phyloP scores from a whole-genome alignment of 2,888 invertebrate species.

The Lypha dubia region DNA sequence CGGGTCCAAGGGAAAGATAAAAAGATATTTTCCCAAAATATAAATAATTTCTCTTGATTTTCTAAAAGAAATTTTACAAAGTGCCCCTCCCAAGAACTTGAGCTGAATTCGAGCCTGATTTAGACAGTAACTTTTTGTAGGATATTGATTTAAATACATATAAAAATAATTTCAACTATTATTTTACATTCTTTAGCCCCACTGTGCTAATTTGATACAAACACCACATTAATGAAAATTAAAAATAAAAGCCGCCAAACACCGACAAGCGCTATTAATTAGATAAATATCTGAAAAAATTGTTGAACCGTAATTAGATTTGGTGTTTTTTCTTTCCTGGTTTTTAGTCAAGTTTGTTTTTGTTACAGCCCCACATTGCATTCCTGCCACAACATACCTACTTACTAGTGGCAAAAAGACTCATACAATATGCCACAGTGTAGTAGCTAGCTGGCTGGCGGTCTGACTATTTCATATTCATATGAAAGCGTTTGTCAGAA shows the following conservation, averaged over 20 bases:
- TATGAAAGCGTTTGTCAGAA: constrained; percentile 62
- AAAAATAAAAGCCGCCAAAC: constrained; percentile 64
- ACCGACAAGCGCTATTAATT: constrained; percentile 80
- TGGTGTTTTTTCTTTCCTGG: constrained; percentile 75
- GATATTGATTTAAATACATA: no score
- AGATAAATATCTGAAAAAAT: constrained; percentile 84
- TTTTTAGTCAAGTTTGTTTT: constrained; percentile 45
- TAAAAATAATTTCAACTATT: no score
- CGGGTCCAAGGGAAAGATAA: no score
- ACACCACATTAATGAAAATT: constrained; percentile 63
- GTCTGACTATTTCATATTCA: constrained; percentile 65
- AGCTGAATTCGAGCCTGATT: no score
- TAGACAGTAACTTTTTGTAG: no score
- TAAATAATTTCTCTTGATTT: no score
- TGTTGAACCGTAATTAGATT: constrained; percentile 84
- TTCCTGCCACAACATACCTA: constrained; percentile 49
- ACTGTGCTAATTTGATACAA: constrained; percentile 52
- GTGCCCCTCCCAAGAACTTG: no score
- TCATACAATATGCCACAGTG: constrained; percentile 52
- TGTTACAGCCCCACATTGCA: constrained; percentile 50
- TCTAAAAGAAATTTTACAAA: no score
- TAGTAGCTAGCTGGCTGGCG: constrained; percentile 41
- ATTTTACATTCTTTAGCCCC: not conserved
- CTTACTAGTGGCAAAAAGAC: constrained; percentile 7
- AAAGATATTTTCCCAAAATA: no score